Base-by-base conservation (phyloP, 2,888 invertebrate species). In the Crematogaster levior region DNA sequence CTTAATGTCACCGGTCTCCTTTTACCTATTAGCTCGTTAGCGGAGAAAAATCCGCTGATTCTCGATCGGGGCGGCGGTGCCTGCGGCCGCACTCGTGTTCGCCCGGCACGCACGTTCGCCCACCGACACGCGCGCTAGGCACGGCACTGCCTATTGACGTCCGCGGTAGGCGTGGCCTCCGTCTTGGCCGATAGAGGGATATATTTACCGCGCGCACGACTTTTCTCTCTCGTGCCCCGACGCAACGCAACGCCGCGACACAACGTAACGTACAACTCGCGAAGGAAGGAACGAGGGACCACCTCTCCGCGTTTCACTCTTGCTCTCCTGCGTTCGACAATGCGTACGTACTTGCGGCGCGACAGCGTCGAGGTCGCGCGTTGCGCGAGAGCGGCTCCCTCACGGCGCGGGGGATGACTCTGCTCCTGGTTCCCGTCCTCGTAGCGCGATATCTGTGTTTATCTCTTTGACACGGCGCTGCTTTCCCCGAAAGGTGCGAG, bases 101-200 rank as follows among this genome's bases (percentile, higher is more conserved):
- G 34, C 4, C 34, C 34, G 34, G 34, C 34, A 34, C 34, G 34
- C 34, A 34, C 34, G 34, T 34, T 34, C 34, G 34, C 34, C n/a
- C 34, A 34, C 6, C 30, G 21, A 15, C 77, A 43, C 46, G 46
- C 43, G n/a, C 63, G 51, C 34, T 30, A 6, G 24, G 10, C 89
- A 94, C 48, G 48, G 48, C 48, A 6, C 48, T 51, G 48, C 21
- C 48, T 51, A 51, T 51, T 51, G 48, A 51, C 48, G 48, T 51
- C 48, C 21, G 21, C n/a, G 48, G 48, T 21, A 51, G 95, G 95
- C 94, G 95, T 95, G 95, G 94, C 90, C 91, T 93, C 21, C 21
- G 79, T 70, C 77, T 81, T 85, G 86, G 77, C 89, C 90, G 92
- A 91, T 91, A 92, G 91, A 92, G 92, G 91, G 91, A 92, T 92